phyloP scores from a whole-genome alignment of 2,888 invertebrate genomes.

The Teleogryllus oceanicus region DNA sequence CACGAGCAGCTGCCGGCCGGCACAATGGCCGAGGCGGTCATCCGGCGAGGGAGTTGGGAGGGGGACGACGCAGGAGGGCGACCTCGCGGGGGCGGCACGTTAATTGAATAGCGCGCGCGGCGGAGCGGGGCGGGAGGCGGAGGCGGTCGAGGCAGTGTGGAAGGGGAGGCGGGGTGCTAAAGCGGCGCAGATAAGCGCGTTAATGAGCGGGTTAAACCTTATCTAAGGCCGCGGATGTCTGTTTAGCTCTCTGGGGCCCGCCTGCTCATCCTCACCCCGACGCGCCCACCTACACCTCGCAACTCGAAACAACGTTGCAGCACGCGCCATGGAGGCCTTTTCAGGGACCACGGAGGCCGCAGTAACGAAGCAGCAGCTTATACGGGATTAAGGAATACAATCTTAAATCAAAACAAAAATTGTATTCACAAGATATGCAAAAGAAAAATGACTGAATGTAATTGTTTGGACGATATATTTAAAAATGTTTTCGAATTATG shows the following conservation, averaged over 20 bases:
- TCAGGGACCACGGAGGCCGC: too few relatives aligned
- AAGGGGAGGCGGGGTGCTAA: neutral
- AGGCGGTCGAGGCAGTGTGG: neutral
- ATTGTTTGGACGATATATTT: too few relatives aligned
- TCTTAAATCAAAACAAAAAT: too few relatives aligned
- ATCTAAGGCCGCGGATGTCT: neutral
- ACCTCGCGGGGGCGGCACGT: neutral
- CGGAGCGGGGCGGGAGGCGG: neutral
- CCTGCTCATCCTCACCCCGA: neutral
- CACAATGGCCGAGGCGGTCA: neutral
- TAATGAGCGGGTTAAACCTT: constrained; percentile 18
- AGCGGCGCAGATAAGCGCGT: neutral
- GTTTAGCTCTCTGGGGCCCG: neutral
- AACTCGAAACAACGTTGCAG: neutral
- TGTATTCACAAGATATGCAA: too few relatives aligned
- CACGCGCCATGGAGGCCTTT: too few relatives aligned
- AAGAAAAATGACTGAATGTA: too few relatives aligned
- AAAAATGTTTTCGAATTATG: too few relatives aligned
- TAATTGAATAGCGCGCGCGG: neutral
- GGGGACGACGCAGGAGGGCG: neutral
- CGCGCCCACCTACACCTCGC: neutral
- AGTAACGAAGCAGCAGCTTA: too few relatives aligned
- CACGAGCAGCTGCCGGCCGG: too few relatives aligned
- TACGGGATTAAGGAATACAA: too few relatives aligned
- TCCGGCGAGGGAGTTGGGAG: neutral